Conservation (phyloP, 2,113 vertebrate genomes). For the Eubucco bourcierii region DNA sequence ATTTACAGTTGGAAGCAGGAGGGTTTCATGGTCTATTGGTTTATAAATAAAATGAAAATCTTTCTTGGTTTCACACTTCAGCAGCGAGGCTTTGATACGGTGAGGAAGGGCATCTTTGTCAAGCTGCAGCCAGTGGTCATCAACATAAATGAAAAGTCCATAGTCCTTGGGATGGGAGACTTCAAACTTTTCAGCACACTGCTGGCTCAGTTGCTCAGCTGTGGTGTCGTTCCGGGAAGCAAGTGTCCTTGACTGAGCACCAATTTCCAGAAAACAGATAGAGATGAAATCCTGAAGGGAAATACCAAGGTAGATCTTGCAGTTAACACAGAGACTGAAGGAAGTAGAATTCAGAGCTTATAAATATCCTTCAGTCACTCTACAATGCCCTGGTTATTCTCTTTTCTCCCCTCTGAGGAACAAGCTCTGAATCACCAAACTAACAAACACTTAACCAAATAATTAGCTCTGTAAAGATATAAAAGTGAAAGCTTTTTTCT, state of each 20-base stretch:
- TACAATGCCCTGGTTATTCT: not conserved
- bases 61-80: constrained; percentile 79
- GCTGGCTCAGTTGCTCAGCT: constrained; percentile 79
- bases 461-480: not conserved
- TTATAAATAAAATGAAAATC: constrained; percentile 93
- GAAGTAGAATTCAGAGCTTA: not conserved
- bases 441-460: not conserved
- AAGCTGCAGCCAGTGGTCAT: constrained; percentile 78
- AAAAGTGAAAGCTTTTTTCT: not conserved
- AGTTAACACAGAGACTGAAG: not conserved
- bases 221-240: constrained; percentile 80
- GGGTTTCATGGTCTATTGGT: constrained; percentile 52
- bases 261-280: constrained; percentile 84
- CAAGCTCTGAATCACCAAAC: not conserved
- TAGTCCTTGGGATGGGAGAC: constrained; percentile 76
- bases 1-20: constrained; percentile 59
- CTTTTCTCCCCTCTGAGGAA: not conserved
- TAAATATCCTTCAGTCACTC: not conserved
- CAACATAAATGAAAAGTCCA: constrained; percentile 82
- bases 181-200: constrained; percentile 89
- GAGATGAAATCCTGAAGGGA: constrained; percentile 89
- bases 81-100: constrained; percentile 83
- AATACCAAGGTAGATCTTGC: not conserved
- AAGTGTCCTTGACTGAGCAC: constrained; percentile 84
- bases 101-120: constrained; percentile 84